phyloP scores from a whole-genome alignment of 2,888 invertebrate genomes.

The Ormyrus nitidulus region DNA sequence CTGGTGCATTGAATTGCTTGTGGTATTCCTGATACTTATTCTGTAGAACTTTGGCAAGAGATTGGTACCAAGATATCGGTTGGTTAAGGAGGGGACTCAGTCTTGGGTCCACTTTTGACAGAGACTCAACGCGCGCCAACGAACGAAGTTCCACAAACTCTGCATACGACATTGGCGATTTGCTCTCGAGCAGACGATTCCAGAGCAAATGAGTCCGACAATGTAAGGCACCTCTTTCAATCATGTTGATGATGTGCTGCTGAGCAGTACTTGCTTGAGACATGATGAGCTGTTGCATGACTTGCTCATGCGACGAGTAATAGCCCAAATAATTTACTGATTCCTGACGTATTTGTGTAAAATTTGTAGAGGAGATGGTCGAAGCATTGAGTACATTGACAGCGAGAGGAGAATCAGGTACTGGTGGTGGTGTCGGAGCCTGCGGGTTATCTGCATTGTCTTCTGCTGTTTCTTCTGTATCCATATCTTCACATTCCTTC shows the following conservation, averaged over 20 bases:
- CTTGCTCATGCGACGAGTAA: conserved; percentile 82
- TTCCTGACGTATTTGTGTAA: conserved; percentile 77
- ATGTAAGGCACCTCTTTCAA: conserved; percentile 81
- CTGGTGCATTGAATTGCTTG: conserved; percentile 79
- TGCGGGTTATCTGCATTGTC: conserved; percentile 46
- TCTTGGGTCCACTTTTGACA: conserved; percentile 79
- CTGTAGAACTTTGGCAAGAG: conserved; percentile 79
- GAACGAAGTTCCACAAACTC: conserved; percentile 82
- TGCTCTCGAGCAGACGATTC: conserved; percentile 80
- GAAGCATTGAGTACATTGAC: conserved; percentile 61
- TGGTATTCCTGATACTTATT: conserved; percentile 79
- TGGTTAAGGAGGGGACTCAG: conserved; percentile 80
- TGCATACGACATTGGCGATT: conserved; percentile 77
- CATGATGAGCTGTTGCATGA: conserved; percentile 80
- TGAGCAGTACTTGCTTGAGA: conserved; percentile 79
- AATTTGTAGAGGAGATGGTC: conserved; percentile 63
- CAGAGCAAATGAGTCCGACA: conserved; percentile 84
- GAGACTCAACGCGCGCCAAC: conserved; percentile 78
- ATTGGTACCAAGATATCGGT: conserved; percentile 81
- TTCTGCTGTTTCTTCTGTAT: conserved; percentile 51
- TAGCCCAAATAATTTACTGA: conserved; percentile 83
- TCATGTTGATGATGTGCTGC: conserved; percentile 79
- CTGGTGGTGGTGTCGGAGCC: conserved; percentile 73
- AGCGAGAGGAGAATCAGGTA: conserved; percentile 70
- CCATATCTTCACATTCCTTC: conserved; percentile 39